phyloP scores from a whole-genome alignment of 1,140 invertebrate species.

The Potamilus streckersoni region DNA sequence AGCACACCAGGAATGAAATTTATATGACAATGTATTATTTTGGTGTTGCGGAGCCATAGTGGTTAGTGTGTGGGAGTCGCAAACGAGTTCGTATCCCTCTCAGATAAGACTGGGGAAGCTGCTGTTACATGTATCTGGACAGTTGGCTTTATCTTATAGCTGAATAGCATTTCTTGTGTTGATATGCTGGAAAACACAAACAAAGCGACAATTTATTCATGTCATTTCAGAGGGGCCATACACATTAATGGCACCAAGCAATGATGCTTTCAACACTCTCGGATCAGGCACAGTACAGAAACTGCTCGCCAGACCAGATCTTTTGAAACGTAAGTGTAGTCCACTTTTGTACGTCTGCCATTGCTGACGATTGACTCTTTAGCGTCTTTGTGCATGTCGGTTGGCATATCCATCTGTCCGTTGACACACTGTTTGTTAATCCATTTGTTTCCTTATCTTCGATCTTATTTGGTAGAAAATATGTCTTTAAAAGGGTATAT shows the following conservation, averaged over 20 bases:
- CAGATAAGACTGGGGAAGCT: no score
- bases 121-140: no score
- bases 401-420: no score
- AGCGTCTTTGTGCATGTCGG: no score
- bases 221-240: slow-evolving; percentile 35
- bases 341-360: background rate
- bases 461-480: no score
- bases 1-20: no score
- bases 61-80: slow-evolving; percentile 2
- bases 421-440: no score
- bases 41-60: background rate
- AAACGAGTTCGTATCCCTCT: background rate
- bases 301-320: slow-evolving; percentile 22
- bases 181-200: background rate
- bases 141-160: background rate
- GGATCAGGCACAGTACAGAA: slow-evolving; percentile 24
- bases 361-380: no score
- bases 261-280: slow-evolving; percentile 33
- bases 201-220: background rate
- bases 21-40: background rate
- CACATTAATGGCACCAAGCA: slow-evolving; percentile 38
- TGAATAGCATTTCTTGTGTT: background rate
- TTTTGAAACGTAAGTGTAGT: slow-evolving; percentile 26
- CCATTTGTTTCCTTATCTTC: no score
- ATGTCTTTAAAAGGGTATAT: no score